Conservation (phyloP, 2,888 invertebrate species). For the Metallyticus violacea region DNA sequence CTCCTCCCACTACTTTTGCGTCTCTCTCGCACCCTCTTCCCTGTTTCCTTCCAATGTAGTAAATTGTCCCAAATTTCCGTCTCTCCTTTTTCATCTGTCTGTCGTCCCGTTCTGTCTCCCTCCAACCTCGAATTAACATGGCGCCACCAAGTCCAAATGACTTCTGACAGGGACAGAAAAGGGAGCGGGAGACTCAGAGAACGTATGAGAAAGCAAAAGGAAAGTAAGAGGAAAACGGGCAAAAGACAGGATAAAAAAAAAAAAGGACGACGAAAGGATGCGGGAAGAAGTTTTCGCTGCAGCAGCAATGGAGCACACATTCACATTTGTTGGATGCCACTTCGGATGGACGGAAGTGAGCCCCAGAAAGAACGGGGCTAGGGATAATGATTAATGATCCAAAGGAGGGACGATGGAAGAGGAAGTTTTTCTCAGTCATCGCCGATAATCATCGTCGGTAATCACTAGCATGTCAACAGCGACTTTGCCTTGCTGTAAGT, state of each 20-base stretch:
- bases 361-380: background rate
- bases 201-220: background rate
- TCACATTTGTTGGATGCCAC: conserved; percentile 25
- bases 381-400: conserved; percentile 23
- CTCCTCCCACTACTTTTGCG: background rate
- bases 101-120: conserved; percentile 1
- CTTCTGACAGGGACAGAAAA: conserved; percentile 24
- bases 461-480: background rate
- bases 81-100: conserved; percentile 15
- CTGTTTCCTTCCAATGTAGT: background rate
- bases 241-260: background rate
- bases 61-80: conserved; percentile 26
- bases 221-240: conserved; percentile 5
- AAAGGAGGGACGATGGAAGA: background rate
- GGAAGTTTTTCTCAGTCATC: conserved; percentile 16
- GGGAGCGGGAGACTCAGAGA: background rate
- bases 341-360: background rate
- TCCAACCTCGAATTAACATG: conserved; percentile 24
- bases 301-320: background rate
- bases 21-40: background rate
- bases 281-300: conserved; percentile 6
- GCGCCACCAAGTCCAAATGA: conserved; percentile 27
- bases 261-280: background rate
- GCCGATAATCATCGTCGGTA: conserved; percentile 4
- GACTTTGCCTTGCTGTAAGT: too few species aligned